Evolutionary conservation across 2,797 vertebrate species (phyloP), one percentile per base, ranked within the genome.

Genomic region (Balearica regulorum): DNA sequence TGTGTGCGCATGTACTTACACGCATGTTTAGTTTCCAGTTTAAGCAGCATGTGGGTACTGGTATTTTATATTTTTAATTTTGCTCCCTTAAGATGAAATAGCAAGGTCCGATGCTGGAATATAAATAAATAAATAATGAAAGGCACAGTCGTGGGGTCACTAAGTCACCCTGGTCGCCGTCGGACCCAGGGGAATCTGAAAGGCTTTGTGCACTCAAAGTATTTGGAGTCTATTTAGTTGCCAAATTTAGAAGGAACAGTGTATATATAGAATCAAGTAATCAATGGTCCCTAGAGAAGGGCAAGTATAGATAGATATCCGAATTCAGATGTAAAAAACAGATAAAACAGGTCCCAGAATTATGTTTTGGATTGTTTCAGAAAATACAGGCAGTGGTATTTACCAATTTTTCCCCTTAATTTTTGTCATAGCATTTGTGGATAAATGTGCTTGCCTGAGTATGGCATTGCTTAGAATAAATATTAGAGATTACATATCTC

Each of bases 1-100:
- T 8, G 3, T 13, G 7, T 17, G 10, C 1, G 0, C 29, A 16
- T 20, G 18, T 19, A 10, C 17, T 26, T 44, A 20, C 0, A 1
- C 1, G 1, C 15, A 15, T 20, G 21, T 26, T 54, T 79, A 41
- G 24, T 71, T 79, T 62, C 62, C 53, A 71, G 24, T 61, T 61
- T 65, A 61, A 70, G 54, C 51, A 89, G 16, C 24, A 62, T 21
- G n/a, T 79, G n/a, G 7, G 16, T 54, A 64, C 60, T 6, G 10
- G 37, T 35, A 66, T 51, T 82, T 70, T 64, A n/a, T 55, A 14
- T 55, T 48, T 79, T 65, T 10, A 75, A 48, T 66, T 57, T 88
- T 44, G 4, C 6, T 49, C 6, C 21, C 16, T 44, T 41, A 62
- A 69, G 11, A n/a, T 14, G 29, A 87, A 81, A 57, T 11, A 54